Percentiles rank a stretch among this genome's conserved stretches.
Evolutionary conservation across 2,888 invertebrate genomes (phyloP).

Genomic region (Argyresthia goedartella): DNA sequence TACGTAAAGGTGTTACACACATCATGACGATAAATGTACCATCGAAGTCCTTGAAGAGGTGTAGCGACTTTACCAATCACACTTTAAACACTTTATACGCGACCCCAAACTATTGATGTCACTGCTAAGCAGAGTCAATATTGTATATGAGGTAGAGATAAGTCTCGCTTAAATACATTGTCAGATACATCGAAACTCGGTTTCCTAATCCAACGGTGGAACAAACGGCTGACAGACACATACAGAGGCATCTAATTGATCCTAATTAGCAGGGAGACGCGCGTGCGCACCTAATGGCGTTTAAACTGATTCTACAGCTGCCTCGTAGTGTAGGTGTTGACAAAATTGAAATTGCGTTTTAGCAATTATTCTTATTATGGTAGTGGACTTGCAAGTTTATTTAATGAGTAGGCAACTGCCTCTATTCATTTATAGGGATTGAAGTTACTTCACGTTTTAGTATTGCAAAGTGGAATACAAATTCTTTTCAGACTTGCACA

Average conservation of each 20-base stretch:
- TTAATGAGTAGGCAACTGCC: background rate
- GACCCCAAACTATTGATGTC: too few relatives aligned
- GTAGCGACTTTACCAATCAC: too few relatives aligned
- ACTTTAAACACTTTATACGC: too few relatives aligned
- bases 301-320: constrained; percentile 48
- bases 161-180: background rate
- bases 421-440: background rate
- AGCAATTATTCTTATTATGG: constrained; percentile 20
- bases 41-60: too few relatives aligned
- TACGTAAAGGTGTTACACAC: too few relatives aligned
- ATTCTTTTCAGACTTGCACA: too few relatives aligned
- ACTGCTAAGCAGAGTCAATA: too few relatives aligned
- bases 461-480: too few relatives aligned
- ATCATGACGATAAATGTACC: too few relatives aligned
- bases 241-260: constrained; percentile 38
- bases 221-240: constrained; percentile 36
- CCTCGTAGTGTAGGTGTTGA: constrained; percentile 17
- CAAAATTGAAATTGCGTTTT: constrained; percentile 36
- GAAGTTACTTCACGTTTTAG: too few relatives aligned
- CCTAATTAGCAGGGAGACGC: constrained; percentile 47
- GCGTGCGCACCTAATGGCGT: constrained; percentile 30
- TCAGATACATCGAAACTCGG: background rate
- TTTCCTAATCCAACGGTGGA: constrained; percentile 24
- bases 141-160: background rate
- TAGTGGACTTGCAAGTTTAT: too few relatives aligned